Evolutionary conservation across 92 coral and sea anemone species (phyloP).

Genomic region (Phenganax marumi): DNA sequence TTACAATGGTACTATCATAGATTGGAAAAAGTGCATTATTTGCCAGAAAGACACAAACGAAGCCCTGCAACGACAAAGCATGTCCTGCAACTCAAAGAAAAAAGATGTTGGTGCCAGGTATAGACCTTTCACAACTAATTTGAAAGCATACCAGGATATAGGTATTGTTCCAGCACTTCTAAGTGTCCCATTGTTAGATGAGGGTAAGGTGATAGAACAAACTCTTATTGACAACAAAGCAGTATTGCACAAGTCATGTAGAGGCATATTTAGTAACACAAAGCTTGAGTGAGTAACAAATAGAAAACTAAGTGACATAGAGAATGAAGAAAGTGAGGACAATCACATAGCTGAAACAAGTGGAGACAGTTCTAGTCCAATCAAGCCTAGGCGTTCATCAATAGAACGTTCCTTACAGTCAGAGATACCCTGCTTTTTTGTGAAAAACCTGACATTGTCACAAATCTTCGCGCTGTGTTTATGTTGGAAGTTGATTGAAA

Average conservation of each 20-base stretch:
- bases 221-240: slow-evolving; percentile 16
- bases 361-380: too few species aligned
- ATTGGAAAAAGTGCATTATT: slow-evolving; percentile 38
- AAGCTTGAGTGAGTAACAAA: slow-evolving; percentile 45
- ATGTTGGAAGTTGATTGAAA: slow-evolving; percentile 53
- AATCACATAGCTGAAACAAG: too few species aligned
- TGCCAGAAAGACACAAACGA: slow-evolving; percentile 41
- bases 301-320: slow-evolving; percentile 30
- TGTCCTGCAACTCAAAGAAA: slow-evolving; percentile 40
- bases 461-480: slow-evolving; percentile 52
- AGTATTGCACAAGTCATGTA: slow-evolving; percentile 18
- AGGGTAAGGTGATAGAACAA: neutral
- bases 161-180: neutral
- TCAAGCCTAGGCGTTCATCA: neutral
- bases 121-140: slow-evolving; percentile 20
- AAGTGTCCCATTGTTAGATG: neutral
- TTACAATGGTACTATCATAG: neutral
- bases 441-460: slow-evolving; percentile 33
- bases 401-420: neutral
- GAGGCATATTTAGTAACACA: slow-evolving; percentile 1
- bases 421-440: slow-evolving; percentile 37
- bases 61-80: neutral
- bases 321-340: too few species aligned
- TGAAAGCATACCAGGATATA: neutral
- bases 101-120: slow-evolving; percentile 47